Conservation (phyloP, 2,888 invertebrate genomes). For the Microplitis manilae region DNA sequence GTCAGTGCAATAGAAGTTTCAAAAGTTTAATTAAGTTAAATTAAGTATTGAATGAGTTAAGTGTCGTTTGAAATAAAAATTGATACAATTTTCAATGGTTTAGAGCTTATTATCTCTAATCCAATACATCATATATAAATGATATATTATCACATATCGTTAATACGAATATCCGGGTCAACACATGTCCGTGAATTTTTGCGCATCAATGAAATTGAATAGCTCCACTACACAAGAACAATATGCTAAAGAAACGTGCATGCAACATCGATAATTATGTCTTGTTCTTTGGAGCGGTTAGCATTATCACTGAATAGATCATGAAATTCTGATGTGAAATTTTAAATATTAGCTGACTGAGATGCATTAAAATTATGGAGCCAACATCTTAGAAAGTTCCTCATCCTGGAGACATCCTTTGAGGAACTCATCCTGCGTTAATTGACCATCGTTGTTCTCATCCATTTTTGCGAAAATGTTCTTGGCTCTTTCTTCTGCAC, state of each 20-base stretch:
- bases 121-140: background rate
- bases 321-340: slow-evolving; percentile 6
- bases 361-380: slow-evolving; percentile 79
- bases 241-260: slow-evolving; percentile 15
- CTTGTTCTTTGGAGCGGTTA: slow-evolving; percentile 23
- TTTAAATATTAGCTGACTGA: background rate
- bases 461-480: slow-evolving; percentile 99
- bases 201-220: slow-evolving; percentile 21
- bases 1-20: background rate
- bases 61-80: background rate
- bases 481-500: slow-evolving; percentile 97
- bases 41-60: background rate
- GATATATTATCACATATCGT: background rate
- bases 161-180: background rate
- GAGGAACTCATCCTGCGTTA: slow-evolving; percentile 97
- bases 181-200: slow-evolving; percentile 21
- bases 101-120: background rate
- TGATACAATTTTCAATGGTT: background rate
- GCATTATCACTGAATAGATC: slow-evolving; percentile 16
- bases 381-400: slow-evolving; percentile 94
- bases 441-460: slow-evolving; percentile 98
- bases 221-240: background rate
- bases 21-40: background rate
- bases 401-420: slow-evolving; percentile 98
- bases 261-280: slow-evolving; percentile 24